Evolutionary conservation across 2,113 vertebrate species (phyloP).

Genomic region (Empidonax alnorum): DNA sequence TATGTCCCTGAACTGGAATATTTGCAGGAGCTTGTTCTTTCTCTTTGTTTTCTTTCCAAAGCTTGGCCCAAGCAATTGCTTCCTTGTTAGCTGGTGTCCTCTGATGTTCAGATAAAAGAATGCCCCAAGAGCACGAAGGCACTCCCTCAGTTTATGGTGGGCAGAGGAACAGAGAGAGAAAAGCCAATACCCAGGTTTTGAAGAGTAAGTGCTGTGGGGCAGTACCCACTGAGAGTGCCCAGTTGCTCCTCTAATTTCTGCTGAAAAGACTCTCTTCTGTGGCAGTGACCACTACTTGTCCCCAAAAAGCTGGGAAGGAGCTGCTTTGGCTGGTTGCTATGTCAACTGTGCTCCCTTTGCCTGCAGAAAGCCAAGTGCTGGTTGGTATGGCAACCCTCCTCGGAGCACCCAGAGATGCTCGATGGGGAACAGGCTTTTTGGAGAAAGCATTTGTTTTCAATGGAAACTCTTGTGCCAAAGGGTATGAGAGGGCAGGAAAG

Average conservation of each 20-base stretch:
- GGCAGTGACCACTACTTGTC: not conserved
- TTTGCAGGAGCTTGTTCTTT: not conserved
- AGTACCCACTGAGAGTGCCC: not conserved
- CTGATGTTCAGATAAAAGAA: not conserved
- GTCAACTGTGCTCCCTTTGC: conserved; percentile 26
- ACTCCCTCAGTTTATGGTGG: not conserved
- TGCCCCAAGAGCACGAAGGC: not conserved
- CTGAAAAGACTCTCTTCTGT: not conserved
- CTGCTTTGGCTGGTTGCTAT: conserved; percentile 56
- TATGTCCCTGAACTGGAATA: not conserved
- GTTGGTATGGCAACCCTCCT: conserved; percentile 68
- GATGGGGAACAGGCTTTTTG: not conserved
- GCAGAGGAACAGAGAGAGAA: not conserved
- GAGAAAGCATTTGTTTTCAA: not conserved
- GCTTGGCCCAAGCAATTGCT: not conserved
- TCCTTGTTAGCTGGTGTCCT: not conserved
- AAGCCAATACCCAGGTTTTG: not conserved
- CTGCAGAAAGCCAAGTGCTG: not conserved
- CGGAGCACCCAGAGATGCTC: not conserved
- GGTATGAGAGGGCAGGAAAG: not conserved
- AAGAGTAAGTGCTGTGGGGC: not conserved
- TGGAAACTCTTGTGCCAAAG: not conserved
- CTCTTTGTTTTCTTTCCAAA: fast-evolving
- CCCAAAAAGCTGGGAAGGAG: not conserved
- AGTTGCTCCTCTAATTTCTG: not conserved